A percentile compares a stretch with the other conserved stretches of the same genome.
Conservation (phyloP, 1,140 invertebrate genomes). For the Acarapis woodi region DNA sequence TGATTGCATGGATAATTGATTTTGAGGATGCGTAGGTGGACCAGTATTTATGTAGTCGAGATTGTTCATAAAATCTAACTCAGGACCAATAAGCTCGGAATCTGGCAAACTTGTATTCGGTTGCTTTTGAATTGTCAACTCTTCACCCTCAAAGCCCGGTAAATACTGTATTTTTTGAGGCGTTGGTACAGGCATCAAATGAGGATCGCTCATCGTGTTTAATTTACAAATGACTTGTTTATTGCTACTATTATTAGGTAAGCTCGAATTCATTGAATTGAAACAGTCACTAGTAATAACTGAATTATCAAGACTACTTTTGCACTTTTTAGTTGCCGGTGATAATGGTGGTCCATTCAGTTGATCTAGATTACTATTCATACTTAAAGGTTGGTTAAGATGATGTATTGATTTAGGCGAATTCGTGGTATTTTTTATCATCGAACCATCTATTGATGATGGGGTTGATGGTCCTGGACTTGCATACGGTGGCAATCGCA, state of each 20-base stretch:
- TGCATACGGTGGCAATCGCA: conserved; percentile 22
- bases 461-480: conserved; percentile 23
- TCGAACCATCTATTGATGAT: conserved; percentile 7
- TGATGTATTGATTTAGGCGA: conserved; percentile 1
- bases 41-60: conserved; percentile 6
- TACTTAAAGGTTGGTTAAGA: neutral
- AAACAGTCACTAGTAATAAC: conserved; percentile 5
- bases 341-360: neutral
- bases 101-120: conserved; percentile 40
- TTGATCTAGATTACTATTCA: neutral
- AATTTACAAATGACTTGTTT: neutral
- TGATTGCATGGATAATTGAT: neutral
- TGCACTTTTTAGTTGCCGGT: conserved; percentile 1
- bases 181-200: conserved; percentile 78
- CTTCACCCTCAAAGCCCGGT: conserved; percentile 80
- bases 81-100: conserved; percentile 8
- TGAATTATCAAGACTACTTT: neutral
- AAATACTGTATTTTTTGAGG: conserved; percentile 84
- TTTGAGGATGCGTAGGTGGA: neutral
- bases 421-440: neutral
- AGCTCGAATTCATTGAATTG: conserved; percentile 8
- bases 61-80: conserved; percentile 2
- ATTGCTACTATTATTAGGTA: conserved; percentile 5
- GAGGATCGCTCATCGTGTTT: conserved; percentile 28
- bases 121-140: conserved; percentile 82